phyloP scores from a whole-genome alignment of 2,797 vertebrate species.

The Percopsis omiscomaycus region DNA sequence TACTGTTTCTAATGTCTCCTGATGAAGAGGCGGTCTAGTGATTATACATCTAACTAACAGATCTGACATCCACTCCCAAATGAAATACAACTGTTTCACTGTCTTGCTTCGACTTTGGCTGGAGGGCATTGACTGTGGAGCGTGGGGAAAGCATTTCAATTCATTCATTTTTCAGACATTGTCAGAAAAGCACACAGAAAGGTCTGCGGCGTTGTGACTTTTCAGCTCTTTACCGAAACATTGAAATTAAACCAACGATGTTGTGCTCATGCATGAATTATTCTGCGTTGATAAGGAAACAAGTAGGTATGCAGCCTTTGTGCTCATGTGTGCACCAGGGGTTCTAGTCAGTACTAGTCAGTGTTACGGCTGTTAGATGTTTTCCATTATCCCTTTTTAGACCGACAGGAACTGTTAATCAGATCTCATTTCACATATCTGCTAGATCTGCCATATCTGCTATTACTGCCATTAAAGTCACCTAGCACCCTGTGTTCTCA shows the following conservation, averaged over 20 bases:
- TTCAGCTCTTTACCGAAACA: conserved; percentile 11
- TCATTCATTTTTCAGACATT: not conserved
- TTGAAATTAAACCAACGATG: not conserved
- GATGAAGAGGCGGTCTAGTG: conserved; percentile 8
- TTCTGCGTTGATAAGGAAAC: not conserved
- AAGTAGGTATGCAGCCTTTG: not conserved
- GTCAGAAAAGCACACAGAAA: not conserved
- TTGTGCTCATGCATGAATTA: not conserved
- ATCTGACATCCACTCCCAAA: not conserved
- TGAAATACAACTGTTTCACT: not conserved
- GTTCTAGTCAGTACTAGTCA: too few species aligned
- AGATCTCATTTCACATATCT: too few species aligned
- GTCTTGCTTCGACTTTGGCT: not conserved
- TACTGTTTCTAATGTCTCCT: not conserved
- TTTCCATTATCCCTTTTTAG: too few species aligned
- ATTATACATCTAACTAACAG: conserved; percentile 13
- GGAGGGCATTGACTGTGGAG: not conserved
- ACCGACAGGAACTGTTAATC: too few species aligned
- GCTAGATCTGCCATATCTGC: too few species aligned
- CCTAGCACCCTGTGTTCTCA: conserved; percentile 38
- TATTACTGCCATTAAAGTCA: too few species aligned
- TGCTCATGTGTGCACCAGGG: conserved; percentile 1
- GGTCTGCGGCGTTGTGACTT: not conserved
- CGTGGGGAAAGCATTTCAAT: not conserved
- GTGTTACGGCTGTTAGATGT: too few species aligned